Base-by-base conservation (phyloP, 2,113 vertebrate species). In the Apteryx mantelli region DNA sequence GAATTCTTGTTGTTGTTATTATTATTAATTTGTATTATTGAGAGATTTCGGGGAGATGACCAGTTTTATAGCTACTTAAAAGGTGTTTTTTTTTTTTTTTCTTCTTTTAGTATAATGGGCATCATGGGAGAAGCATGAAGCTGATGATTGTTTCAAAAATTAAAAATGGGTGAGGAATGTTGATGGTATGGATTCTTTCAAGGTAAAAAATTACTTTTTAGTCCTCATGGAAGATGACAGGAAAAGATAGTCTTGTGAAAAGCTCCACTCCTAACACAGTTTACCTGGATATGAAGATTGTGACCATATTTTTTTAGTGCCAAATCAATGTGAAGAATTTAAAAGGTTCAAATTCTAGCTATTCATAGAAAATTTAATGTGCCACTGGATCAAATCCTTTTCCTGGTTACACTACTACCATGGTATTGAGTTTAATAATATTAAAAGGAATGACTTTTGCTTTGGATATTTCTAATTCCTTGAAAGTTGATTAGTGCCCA, bases 51-150 rank as follows among this genome's bases (percentile, higher is more conserved):
- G 8, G 7, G 11, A 14, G n/a, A 46, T 22, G 3, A 0, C 2
- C 7, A 8, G 0, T 21, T 94, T 74, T 14, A 73, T 18, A 36
- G 5, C 3, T 20, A 20, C 26, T 2, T 32, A 11, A 5, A 24
- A 22, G 4, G 3, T 78, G 3, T 7, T 3, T 36, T 36, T 0
- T 46, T 74, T 7, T 32, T 82, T 52, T 28, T 2, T 15, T 46
- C 11, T 36, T 20, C 1, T 15, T 44, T 81, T 42, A 12, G 1
- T 44, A 0, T 16, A 58, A n/a, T 10, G 5, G 2, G 1, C 7
- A 26, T 14, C 1, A 11, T 24, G 24, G 11, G 38, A 76, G 7
- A 76, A 53, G 5, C 3, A 17, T 7, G 25, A 46, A 26, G 4
- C 5, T 38, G 10, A 38, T 38, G 10, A 38, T 8, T 4, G 10